Evolutionary conservation across 2,113 vertebrate genomes (phyloP), one percentile per base, ranked within the genome.

Genomic region (Dissostichus mawsoni): DNA sequence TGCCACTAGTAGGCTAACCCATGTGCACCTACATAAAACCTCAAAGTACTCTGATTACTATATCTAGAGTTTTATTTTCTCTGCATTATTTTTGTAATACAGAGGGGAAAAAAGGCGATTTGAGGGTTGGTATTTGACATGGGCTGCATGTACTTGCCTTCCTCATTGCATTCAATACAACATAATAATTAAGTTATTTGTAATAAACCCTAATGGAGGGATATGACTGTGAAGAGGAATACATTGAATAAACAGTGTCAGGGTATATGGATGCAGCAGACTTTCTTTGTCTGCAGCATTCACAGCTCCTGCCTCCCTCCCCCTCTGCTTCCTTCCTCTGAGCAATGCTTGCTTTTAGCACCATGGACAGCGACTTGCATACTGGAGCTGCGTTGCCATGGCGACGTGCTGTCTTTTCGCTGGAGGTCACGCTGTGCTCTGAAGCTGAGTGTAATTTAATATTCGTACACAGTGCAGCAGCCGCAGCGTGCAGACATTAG

Each of bases 331-430:
- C 58, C n/a, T 20, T 33, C n/a, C 63, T 70, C 56, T 7, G 17
- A 18, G 68, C 41, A 8, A 2, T 67, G 66, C 87, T 85, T 58
- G 50, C 45, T 74, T 87, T 86, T 84, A 92, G 87, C 87, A 89
- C 85, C 82, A 82, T 11, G 82, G 88, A 85, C 87, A 93, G 88
- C 20, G 73, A 87, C 77, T 36, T 58, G 62, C 73, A 71, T 59
- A 14, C 18, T 36, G n/a, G 69, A 76, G 84, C 86, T 44, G 73
- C 80, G 94, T 95, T 94, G 84, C 88, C 88, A 93, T 87, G 91
- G 89, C 56, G 74, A 96, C 90, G 47, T 3, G 74, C 73, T 69
- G 76, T 84, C 85, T 81, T 68, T n/a, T 75, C 69, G 36, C 77
- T 59, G 71, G 45, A 69, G 81, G 20, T 12, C 51, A 59, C 68